Base-by-base conservation (phyloP, 1,140 invertebrate species). In the Artemia franciscana region DNA sequence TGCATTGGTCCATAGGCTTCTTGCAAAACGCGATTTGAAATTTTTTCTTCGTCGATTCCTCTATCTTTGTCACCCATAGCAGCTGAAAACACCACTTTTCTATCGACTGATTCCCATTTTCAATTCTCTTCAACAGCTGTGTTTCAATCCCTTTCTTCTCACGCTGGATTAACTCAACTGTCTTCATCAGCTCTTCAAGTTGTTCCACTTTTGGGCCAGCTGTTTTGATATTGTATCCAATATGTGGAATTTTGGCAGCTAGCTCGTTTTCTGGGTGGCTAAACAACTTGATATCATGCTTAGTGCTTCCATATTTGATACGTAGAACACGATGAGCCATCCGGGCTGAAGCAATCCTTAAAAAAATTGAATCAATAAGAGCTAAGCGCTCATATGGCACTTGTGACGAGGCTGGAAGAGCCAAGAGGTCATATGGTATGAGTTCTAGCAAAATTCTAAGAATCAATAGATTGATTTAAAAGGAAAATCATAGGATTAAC, bases 331-430 rank as follows among this genome's bases (percentile, higher is more conserved):
- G 78, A 72, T 88, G 85, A 58, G 85, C 85, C 59, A 75, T 74
- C 30, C 90, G 80, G 25, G 93, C 93, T 73, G 90, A 96, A 69
- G 86, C 82, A 64, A 97, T 87, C 67, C 97, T 94, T 39, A 5
- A 12, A 63, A 58, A 64, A 64, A 18, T 9, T 3, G 3, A 5
- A 56, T 9, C 24, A 21, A 60, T 4, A 15, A n/a, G n/a, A n/a
- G n/a, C n/a, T n/a, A n/a, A n/a, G n/a, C n/a, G n/a, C n/a, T n/a
- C n/a, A n/a, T n/a, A n/a, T n/a, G n/a, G n/a, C n/a, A n/a, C n/a
- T n/a, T n/a, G n/a, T n/a, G n/a, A n/a, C n/a, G n/a, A n/a, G n/a
- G n/a, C n/a, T n/a, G n/a, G n/a, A n/a, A n/a, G n/a, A n/a, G n/a
- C n/a, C n/a, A n/a, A n/a, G n/a, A n/a, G n/a, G n/a, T n/a, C n/a